Conservation (phyloP, 2,888 invertebrate species). For the Leptinotarsa tumamoca region DNA sequence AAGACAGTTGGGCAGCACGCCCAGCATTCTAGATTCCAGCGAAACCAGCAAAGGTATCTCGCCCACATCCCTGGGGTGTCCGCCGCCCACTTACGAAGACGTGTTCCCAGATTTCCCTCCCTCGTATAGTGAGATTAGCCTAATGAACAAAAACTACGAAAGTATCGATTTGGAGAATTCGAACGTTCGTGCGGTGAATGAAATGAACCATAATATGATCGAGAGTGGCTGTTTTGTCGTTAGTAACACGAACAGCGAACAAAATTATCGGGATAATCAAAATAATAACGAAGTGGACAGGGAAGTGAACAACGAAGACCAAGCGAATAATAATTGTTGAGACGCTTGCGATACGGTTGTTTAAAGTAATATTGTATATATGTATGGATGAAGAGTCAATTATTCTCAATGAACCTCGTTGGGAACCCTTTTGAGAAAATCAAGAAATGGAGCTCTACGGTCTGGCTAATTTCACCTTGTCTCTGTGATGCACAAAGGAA, state of each 20-base stretch:
- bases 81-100: constrained; percentile 70
- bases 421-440: neutral
- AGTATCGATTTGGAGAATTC: constrained; percentile 13
- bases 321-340: constrained; percentile 28
- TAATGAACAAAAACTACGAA: constrained; percentile 51
- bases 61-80: constrained; percentile 66
- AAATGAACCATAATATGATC: constrained; percentile 19
- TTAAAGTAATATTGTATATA: too few species aligned
- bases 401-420: neutral
- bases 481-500: too few species aligned
- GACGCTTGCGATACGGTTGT: too few species aligned
- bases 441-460: too few species aligned
- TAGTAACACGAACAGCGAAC: constrained; percentile 17
- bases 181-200: constrained; percentile 11
- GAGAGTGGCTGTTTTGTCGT: constrained; percentile 22
- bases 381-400: neutral
- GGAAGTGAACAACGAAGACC: constrained; percentile 22
- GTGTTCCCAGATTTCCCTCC: constrained; percentile 66
- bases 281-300: constrained; percentile 22
- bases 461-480: too few species aligned
- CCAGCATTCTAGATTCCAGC: constrained; percentile 68
- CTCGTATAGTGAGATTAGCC: constrained; percentile 63
- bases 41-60: constrained; percentile 70
- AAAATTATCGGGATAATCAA: constrained; percentile 11
- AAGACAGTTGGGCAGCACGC: constrained; percentile 62